These are phyloP conservation scores for Metopolophium dirhodum DNA, from an alignment of 1,140 invertebrate genomes.

Conservation along the genomic window DNA sequence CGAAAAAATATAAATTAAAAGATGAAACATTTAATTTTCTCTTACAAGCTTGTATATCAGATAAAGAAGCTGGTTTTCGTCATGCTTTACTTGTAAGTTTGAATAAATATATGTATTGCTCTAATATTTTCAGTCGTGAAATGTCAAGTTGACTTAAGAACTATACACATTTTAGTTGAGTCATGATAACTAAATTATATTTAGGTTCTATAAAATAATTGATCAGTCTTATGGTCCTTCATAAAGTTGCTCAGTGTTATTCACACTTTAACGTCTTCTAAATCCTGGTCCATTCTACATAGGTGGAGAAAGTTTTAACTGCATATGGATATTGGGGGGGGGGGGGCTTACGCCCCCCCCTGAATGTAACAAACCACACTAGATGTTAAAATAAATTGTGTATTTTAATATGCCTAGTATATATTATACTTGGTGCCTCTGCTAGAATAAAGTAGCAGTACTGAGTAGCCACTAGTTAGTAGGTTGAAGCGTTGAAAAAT, in stretches of 20 bases:
- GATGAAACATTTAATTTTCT: conserved; percentile 79
- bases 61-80: conserved; percentile 79
- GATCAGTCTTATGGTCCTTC: neutral
- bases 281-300: neutral
- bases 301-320: neutral
- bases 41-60: conserved; percentile 79
- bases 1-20: conserved; percentile 71
- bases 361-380: too few species aligned
- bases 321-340: too few species aligned
- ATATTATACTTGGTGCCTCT: too few species aligned
- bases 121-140: neutral
- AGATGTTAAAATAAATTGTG: too few species aligned
- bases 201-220: neutral
- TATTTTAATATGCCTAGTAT: too few species aligned
- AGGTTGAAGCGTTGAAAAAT: too few species aligned
- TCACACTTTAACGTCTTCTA: neutral
- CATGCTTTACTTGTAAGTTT: conserved; percentile 72
- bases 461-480: too few species aligned
- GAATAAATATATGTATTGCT: neutral
- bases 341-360: too few species aligned
- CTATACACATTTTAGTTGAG: neutral
- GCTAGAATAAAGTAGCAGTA: too few species aligned
- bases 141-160: neutral
- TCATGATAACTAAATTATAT: neutral
- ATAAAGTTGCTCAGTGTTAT: neutral